A percentile compares a stretch with the other conserved stretches of the same genome.
Evolutionary conservation across 2,888 invertebrate genomes (phyloP).

Genomic region (Asteroscopus sphinx): DNA sequence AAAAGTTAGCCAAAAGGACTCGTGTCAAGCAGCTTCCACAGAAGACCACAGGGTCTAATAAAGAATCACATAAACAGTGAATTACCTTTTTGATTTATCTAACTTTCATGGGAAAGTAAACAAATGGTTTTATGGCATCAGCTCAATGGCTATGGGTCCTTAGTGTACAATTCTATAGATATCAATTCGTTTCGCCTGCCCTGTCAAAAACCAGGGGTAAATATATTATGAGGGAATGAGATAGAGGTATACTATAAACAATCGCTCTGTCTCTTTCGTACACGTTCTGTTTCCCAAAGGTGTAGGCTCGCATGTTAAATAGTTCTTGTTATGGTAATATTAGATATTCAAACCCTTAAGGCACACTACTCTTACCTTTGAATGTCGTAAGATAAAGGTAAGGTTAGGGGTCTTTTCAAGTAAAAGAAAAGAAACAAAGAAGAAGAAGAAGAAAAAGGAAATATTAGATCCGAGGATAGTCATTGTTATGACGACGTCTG

Average conservation of each 20-base stretch:
- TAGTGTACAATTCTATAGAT: constrained; percentile 30
- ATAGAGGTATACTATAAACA: constrained; percentile 13
- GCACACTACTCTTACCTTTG: background rate
- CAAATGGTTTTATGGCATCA: constrained; percentile 34
- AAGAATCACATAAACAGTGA: constrained; percentile 22
- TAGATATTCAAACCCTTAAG: constrained; percentile 1
- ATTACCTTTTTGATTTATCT: constrained; percentile 16
- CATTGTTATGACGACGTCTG: too few species aligned
- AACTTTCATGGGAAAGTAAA: constrained; percentile 26
- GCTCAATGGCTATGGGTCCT: constrained; percentile 29
- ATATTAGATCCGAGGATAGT: too few species aligned
- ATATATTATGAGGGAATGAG: constrained; percentile 38
- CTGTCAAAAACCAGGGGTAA: constrained; percentile 38
- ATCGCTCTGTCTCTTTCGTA: constrained; percentile 15
- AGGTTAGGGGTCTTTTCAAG: too few species aligned
- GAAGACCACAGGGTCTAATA: background rate
- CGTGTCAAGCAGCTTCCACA: background rate
- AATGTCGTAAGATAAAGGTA: constrained; percentile 21
- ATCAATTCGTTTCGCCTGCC: constrained; percentile 36
- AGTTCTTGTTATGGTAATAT: constrained; percentile 54
- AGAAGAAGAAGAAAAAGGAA: too few species aligned
- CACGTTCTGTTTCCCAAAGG: constrained; percentile 53
- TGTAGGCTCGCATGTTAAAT: constrained; percentile 37
- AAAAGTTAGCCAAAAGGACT: too few species aligned
- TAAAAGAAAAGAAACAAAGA: too few species aligned